Evolutionary conservation across 2,888 invertebrate genomes (phyloP).

Genomic region (Apamea monoglypha): DNA sequence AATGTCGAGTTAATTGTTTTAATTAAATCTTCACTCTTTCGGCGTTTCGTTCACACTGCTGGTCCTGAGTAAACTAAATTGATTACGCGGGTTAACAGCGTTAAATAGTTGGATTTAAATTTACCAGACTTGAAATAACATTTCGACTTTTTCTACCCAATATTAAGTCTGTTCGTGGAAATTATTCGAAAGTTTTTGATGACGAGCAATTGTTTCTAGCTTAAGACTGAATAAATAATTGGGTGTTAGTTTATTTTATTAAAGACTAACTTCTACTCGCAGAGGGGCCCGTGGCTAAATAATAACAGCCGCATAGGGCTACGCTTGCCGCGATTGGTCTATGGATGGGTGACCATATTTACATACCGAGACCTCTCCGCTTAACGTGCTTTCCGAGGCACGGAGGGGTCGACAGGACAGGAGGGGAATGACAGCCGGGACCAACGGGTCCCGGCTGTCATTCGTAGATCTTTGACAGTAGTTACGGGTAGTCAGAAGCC

Average conservation of each 20-base stretch:
- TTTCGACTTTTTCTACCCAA: constrained; percentile 9
- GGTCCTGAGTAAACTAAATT: constrained; percentile 47
- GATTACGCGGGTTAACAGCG: constrained; percentile 46
- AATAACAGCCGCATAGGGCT: too few species aligned
- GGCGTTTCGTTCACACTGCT: constrained; percentile 33
- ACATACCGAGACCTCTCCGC: too few species aligned
- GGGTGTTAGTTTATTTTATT: neutral
- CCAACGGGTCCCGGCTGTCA: too few species aligned
- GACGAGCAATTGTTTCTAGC: neutral
- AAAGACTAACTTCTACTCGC: neutral
- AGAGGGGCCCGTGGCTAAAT: too few species aligned
- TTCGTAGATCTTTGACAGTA: too few species aligned
- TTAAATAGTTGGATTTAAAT: constrained; percentile 49
- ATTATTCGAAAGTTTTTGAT: neutral
- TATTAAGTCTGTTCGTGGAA: neutral
- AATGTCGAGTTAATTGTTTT: constrained; percentile 48
- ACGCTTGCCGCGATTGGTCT: too few species aligned
- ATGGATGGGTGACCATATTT: too few species aligned
- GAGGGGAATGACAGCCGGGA: too few species aligned
- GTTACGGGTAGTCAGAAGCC: too few species aligned
- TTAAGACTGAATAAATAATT: neutral
- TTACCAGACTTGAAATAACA: constrained; percentile 27
- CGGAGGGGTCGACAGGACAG: too few species aligned
- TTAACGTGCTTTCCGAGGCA: too few species aligned
- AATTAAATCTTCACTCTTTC: constrained; percentile 53